Conservation (phyloP, 2,113 vertebrate species). For the Larimichthys crocea region DNA sequence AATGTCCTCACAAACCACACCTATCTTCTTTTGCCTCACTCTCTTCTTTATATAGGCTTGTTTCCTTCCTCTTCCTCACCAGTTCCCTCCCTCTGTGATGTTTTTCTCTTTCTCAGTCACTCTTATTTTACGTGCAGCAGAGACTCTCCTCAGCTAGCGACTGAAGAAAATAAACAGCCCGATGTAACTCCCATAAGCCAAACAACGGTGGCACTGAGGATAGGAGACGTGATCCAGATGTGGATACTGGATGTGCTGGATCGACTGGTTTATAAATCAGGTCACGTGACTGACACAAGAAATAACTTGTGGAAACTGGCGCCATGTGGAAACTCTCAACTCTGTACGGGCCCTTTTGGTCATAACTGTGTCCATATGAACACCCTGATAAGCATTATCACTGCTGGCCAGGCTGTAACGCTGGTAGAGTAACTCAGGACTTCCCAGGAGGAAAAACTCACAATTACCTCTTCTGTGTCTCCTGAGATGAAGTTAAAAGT, state of each 20-base stretch:
- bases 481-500: too few species aligned
- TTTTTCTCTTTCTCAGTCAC: constrained; percentile 2
- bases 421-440: neutral
- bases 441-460: neutral
- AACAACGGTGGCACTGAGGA: neutral
- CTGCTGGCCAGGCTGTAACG: neutral
- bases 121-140: neutral
- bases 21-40: neutral
- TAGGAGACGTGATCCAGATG: constrained; percentile 16
- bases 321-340: neutral
- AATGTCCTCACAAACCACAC: constrained; percentile 7
- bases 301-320: neutral
- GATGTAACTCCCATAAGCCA: neutral
- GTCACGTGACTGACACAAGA: neutral
- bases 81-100: constrained; percentile 19
- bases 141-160: neutral
- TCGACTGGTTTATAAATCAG: neutral
- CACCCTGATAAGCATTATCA: neutral
- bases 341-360: neutral
- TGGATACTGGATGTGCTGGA: neutral
- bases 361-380: neutral
- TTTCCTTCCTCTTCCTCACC: constrained; percentile 50
- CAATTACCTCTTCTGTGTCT: too few species aligned
- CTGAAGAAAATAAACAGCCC: constrained; percentile 21
- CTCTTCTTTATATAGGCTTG: constrained; percentile 49